Percentiles rank a stretch among this genome's conserved stretches.
These are phyloP conservation scores for Lophius piscatorius DNA, from an alignment of 2,113 vertebrate species.

Conservation along the genomic window DNA sequence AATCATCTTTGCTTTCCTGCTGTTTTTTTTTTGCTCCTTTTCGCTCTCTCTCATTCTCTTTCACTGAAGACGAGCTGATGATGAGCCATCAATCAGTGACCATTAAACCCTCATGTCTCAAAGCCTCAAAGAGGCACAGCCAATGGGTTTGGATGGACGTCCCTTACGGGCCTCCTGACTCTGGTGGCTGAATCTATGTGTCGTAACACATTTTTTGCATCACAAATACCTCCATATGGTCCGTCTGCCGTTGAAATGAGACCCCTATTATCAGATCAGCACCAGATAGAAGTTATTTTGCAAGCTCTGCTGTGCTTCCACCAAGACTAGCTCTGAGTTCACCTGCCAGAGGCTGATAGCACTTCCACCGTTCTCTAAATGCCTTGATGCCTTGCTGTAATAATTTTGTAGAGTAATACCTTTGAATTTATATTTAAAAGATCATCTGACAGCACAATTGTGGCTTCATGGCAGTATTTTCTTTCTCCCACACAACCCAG, in stretches of 20 bases:
- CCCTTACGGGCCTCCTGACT: conserved; percentile 20
- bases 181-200: conserved; percentile 28
- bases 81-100: conserved; percentile 30
- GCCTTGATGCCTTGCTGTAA: conserved; percentile 19
- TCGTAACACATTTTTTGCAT: conserved; percentile 52
- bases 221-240: conserved; percentile 58
- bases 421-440: neutral
- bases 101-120: conserved; percentile 31
- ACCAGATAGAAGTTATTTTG: conserved; percentile 26
- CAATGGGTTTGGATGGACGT: conserved; percentile 54
- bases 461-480: conserved; percentile 57
- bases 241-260: conserved; percentile 52
- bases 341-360: conserved; percentile 25
- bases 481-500: conserved; percentile 63
- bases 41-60: conserved; percentile 6
- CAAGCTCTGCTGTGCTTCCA: conserved; percentile 32
- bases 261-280: conserved; percentile 32
- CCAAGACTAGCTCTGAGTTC: conserved; percentile 22
- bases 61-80: conserved; percentile 33
- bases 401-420: too few relatives aligned
- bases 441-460: conserved; percentile 23
- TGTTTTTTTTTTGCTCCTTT: neutral
- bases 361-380: conserved; percentile 8
- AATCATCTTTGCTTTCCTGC: too few relatives aligned
- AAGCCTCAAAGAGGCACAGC: conserved; percentile 25